Conservation (phyloP, 2,888 invertebrate genomes). For the Quadroppia sp. region DNA sequence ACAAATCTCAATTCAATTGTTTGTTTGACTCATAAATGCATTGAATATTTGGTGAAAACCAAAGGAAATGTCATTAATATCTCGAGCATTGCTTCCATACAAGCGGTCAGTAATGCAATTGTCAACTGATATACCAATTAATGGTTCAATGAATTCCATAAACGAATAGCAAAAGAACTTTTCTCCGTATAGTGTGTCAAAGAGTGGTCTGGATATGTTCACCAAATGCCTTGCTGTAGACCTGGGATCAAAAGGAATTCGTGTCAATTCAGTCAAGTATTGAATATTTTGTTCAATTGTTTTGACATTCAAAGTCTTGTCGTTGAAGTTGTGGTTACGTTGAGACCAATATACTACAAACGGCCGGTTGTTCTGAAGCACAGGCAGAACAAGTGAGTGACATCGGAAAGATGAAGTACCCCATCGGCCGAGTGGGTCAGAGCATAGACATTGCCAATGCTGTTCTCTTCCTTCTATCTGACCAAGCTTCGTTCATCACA, state of each 20-base stretch:
- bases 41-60: conserved; percentile 30
- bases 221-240: conserved; percentile 33
- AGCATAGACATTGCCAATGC: too few species aligned
- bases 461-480: too few species aligned
- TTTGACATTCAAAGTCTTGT: too few species aligned
- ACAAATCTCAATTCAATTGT: conserved; percentile 12
- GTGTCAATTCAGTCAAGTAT: conserved; percentile 37
- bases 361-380: too few species aligned
- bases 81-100: background rate
- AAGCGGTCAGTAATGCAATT: background rate
- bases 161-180: too few species aligned
- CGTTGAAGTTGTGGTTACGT: background rate
- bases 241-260: conserved; percentile 34
- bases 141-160: background rate
- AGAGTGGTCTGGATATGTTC: conserved; percentile 27
- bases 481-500: too few species aligned
- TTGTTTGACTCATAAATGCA: background rate
- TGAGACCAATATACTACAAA: background rate
- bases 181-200: conserved; percentile 26
- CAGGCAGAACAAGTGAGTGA: too few species aligned
- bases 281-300: too few species aligned
- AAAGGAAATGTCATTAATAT: conserved; percentile 37
- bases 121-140: background rate
- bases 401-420: too few species aligned
- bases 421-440: too few species aligned